Evolutionary conservation across 2,888 invertebrate species (phyloP).

Genomic region (Electrophaes corylata): DNA sequence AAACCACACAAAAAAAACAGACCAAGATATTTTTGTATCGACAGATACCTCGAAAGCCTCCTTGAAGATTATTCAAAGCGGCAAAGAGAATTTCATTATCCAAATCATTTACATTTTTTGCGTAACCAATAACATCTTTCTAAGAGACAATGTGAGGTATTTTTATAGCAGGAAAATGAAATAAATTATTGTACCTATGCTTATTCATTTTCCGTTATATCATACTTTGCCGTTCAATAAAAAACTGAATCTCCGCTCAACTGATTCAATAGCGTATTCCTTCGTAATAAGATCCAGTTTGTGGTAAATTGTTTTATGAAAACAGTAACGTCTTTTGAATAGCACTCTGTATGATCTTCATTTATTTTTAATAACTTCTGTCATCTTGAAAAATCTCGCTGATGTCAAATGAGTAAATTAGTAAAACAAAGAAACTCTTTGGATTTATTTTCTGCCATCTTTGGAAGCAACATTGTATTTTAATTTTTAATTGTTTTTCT

Average conservation of each 20-base stretch:
- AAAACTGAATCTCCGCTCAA: not conserved
- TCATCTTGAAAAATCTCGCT: no score
- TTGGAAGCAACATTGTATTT: no score
- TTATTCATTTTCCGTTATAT: not conserved
- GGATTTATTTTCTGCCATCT: no score
- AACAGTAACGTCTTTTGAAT: no score
- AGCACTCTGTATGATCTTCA: no score
- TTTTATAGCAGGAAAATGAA: conserved; percentile 1
- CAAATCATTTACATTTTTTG: conserved; percentile 10
- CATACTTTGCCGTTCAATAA: not conserved
- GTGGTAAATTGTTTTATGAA: not conserved
- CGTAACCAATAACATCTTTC: conserved; percentile 5
- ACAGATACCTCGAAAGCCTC: not conserved
- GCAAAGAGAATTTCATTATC: conserved; percentile 10
- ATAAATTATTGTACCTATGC: conserved; percentile 4
- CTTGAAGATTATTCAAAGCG: conserved; percentile 11
- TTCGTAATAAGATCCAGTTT: not conserved
- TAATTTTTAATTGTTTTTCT: no score
- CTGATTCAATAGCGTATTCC: not conserved
- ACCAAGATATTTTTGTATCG: not conserved
- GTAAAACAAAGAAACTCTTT: no score
- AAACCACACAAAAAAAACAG: not conserved
- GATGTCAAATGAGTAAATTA: no score
- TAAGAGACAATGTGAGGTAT: conserved; percentile 8
- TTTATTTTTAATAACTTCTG: no score